Evolutionary conservation across 2,113 vertebrate species (phyloP).

Genomic region (Paracanthobrama guichenoti): DNA sequence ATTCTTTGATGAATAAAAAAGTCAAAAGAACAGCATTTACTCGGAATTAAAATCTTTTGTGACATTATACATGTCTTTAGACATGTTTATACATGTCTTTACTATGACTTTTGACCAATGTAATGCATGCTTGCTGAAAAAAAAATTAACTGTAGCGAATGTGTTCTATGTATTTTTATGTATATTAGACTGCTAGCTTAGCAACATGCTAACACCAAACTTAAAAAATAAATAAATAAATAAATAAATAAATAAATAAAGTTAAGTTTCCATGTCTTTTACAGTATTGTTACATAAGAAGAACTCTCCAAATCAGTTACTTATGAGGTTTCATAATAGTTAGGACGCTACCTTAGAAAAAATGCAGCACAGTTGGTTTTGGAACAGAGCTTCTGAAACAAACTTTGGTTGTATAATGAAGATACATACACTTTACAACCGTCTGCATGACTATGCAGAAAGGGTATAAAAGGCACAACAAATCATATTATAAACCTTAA

Average conservation of each 20-base stretch:
- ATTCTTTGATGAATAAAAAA: not conserved
- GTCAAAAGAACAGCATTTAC: not conserved
- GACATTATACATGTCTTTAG: not conserved
- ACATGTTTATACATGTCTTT: not conserved
- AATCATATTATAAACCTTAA: slow-evolving; percentile 72
- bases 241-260: too few relatives aligned
- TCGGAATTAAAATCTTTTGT: not conserved
- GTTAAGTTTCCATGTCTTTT: not conserved
- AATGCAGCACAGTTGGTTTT: not conserved
- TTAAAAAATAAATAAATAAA: too few relatives aligned
- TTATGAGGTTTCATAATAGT: not conserved
- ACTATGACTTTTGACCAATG: not conserved
- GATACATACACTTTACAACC: not conserved
- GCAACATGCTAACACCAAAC: not conserved
- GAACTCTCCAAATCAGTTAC: not conserved
- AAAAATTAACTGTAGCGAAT: not conserved
- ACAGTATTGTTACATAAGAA: not conserved
- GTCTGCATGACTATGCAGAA: not conserved
- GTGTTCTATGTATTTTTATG: not conserved
- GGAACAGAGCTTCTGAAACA: not conserved
- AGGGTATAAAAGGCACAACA: not conserved
- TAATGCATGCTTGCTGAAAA: not conserved
- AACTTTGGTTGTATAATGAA: not conserved
- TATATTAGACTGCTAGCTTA: not conserved
- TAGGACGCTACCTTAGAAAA: not conserved